A percentile compares a stretch with the other conserved stretches of the same genome.
Evolutionary conservation across 2,113 vertebrate species (phyloP).

Genomic region (Proterorhinus semilunaris): DNA sequence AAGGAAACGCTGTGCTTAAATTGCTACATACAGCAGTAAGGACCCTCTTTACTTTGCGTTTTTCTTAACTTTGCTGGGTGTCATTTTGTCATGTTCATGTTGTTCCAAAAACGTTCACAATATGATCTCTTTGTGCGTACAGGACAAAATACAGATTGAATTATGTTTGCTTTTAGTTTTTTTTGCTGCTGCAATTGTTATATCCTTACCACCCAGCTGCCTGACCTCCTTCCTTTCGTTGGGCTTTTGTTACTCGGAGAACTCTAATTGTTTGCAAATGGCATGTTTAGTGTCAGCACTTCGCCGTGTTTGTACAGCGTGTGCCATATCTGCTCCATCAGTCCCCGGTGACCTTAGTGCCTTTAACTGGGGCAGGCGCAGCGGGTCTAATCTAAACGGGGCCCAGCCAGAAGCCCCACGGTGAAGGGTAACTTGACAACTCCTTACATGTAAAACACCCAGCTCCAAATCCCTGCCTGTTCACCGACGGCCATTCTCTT

Average conservation of each 20-base stretch:
- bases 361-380: constrained; percentile 76
- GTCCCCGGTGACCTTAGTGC: constrained; percentile 66
- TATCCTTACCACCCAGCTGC: constrained; percentile 22
- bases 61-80: no score
- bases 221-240: constrained; percentile 59
- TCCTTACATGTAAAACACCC: constrained; percentile 58
- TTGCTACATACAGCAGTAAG: no score
- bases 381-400: constrained; percentile 75
- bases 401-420: constrained; percentile 69
- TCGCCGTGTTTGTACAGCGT: constrained; percentile 62
- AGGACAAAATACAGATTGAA: no score
- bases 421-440: constrained; percentile 68
- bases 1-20: no score
- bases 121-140: no score
- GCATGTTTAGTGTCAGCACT: constrained; percentile 68
- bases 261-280: constrained; percentile 61
- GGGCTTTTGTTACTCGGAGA: constrained; percentile 53
- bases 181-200: no score
- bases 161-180: no score
- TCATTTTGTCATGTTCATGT: no score
- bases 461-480: constrained; percentile 46
- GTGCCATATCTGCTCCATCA: constrained; percentile 68
- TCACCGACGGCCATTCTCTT: constrained; percentile 19
- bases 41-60: no score
- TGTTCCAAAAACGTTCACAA: no score